Evolutionary conservation across 2,888 invertebrate genomes (phyloP), one percentile per base, ranked within the genome.

Genomic region (Thelaira solivaga): DNA sequence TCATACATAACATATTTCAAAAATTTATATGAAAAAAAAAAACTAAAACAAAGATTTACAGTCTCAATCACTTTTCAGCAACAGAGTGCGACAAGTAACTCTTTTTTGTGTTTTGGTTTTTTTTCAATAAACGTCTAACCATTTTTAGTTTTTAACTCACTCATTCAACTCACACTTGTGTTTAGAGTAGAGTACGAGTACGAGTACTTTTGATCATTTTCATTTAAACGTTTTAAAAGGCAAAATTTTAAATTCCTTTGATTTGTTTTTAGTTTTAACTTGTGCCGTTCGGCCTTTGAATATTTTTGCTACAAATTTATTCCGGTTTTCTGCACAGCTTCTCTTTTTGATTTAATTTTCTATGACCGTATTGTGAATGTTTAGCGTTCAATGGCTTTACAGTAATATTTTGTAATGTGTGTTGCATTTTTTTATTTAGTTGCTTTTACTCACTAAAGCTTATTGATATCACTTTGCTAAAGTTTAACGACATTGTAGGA

Each of bases 401-500:
- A 55, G 24, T 49, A 64, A 49, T 24, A 75, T 75, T 79, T 79
- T 73, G 75, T 80, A 73, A 76, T 59, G 62, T 34, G 69, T 64
- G 47, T n/a, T n/a, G n/a, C n/a, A n/a, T 43, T 18, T 43, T 4
- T 43, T 47, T 45, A 49, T 29, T 34, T 39, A 57, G 2, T 5
- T 62, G 16, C 24, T 49, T 4, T 49, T 59, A 18, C 24, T 47
- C 13, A 16, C 55, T 45, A 5, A 36, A 22, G 26, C 61, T 72
- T 68, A 68, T 53, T 67, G 65, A 74, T 68, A 73, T 47, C 47
- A 55, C 49, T 76, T 24, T 82, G 82, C 81, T 81, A 84, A 83
- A 85, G 85, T 85, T 83, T 85, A 85, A 81, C 83, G 86, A 85
- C 86, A 81, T 82, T 81, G 81, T 76, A 80, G 77, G 74, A 72